Base-by-base conservation (phyloP, 2,797 vertebrate species). In the Neopelma chrysocephalum region DNA sequence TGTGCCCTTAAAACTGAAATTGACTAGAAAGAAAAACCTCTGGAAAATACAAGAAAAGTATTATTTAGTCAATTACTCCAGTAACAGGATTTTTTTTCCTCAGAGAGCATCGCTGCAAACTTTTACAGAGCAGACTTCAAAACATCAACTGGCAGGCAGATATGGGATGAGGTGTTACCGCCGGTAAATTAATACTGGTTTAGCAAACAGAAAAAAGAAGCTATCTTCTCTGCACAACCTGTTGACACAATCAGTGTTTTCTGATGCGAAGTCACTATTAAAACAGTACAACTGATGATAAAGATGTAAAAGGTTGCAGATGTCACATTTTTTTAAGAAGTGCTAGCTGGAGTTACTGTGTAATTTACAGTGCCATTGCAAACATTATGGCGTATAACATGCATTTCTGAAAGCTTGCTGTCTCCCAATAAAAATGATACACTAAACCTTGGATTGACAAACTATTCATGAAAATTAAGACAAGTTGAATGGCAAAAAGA, bases 321-420 rank as follows among this genome's bases (percentile, higher is more conserved):
- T 79, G 70, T 72, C 73, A 56, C 16, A 11, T 31, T 66, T 57
- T 43, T 47, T 61, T 45, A 88, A 71, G 71, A 51, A 11, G 36
- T 19, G 27, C 38, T 90, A 34, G 11, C 77, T 51, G 62, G 23
- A 81, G 10, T 66, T 36, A 18, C 25, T 29, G 17, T 4, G 3
- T 54, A 38, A 87, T 83, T 84, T 66, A 92, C 29, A 53, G 66
- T 17, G 15, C 21, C 40, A 27, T 4, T 2, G 2, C 45, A 95
- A 82, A 85, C 50, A 57, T 34, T 43, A 36, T 2, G 38, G 58
- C 0, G 0, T 70, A 43, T 31, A 57, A 70, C 0, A 0, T 19
- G 48, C 57, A 60, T 47, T 82, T 54, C 32, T 53, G 56, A 76
- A 57, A 89, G 62, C 47, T 38, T 32, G 21, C 70, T 84, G 77